Evolutionary conservation across 2,113 vertebrate genomes (phyloP).

Genomic region (Rhabdomys dilectus): DNA sequence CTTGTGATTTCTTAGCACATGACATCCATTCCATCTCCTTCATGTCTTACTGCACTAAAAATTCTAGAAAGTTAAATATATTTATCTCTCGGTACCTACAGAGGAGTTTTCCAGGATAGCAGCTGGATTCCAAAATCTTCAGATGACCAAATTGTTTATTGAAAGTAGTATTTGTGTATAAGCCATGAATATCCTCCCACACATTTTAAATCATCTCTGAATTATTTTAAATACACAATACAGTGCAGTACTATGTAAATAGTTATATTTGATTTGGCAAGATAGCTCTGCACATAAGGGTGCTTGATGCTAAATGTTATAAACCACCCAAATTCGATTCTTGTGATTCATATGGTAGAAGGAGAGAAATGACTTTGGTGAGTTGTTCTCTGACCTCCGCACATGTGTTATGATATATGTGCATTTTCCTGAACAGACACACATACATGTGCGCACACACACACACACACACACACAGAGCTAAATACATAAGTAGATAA

Average conservation of each 20-base stretch:
- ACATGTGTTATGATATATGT: neutral
- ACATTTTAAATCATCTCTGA: neutral
- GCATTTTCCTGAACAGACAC: neutral
- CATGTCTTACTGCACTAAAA: conserved; percentile 26
- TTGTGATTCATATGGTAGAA: neutral
- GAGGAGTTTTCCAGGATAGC: neutral
- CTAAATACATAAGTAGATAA: neutral
- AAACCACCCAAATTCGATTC: neutral
- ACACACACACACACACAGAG: neutral
- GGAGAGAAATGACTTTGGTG: neutral
- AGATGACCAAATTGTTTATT: neutral
- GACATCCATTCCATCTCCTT: neutral
- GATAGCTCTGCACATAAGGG: neutral
- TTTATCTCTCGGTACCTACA: neutral
- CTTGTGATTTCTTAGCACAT: neutral
- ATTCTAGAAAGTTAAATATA: neutral
- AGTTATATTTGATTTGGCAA: neutral
- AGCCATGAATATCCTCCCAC: neutral
- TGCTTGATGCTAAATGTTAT: neutral
- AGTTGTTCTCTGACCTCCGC: neutral
- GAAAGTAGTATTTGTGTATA: neutral
- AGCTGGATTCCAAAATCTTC: neutral
- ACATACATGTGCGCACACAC: no score
- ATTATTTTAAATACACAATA: neutral
- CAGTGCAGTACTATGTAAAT: neutral